These are phyloP conservation scores for Arge pagana DNA, from an alignment of 2,888 invertebrate species.

Conservation along the genomic window DNA sequence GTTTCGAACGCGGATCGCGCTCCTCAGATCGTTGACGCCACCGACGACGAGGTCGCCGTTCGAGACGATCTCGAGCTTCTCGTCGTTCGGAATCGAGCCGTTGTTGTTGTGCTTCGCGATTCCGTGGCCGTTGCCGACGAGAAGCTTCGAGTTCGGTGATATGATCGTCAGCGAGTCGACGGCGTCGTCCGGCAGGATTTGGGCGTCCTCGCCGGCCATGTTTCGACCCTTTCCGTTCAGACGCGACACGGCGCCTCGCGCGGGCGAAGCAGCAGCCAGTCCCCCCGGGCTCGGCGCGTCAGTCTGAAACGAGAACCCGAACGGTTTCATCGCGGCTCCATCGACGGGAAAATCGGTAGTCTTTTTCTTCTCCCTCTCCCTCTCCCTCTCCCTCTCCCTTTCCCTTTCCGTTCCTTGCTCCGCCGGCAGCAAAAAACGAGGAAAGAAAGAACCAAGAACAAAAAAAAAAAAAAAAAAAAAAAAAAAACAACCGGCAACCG, in stretches of 20 bases:
- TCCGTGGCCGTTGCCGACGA: conserved; percentile 49
- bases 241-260: too few relatives aligned
- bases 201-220: conserved; percentile 52
- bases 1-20: conserved; percentile 24
- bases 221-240: too few relatives aligned
- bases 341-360: too few relatives aligned
- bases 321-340: too few relatives aligned
- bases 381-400: conserved; percentile 12
- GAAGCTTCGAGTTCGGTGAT: conserved; percentile 39
- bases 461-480: conserved; percentile 16
- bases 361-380: conserved; percentile 6
- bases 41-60: conserved; percentile 47
- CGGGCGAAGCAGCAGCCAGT: too few relatives aligned
- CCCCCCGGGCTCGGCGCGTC: neutral
- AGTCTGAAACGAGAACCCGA: conserved; percentile 4
- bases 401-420: neutral
- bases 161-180: conserved; percentile 50
- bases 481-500: conserved; percentile 16
- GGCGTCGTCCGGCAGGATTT: conserved; percentile 47
- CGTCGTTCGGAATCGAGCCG: conserved; percentile 48
- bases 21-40: conserved; percentile 28
- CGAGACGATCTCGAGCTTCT: conserved; percentile 44
- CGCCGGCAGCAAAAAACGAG: too few relatives aligned
- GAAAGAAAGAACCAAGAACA: conserved; percentile 28
- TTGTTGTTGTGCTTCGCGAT: conserved; percentile 50